Evolutionary conservation across 2,113 vertebrate species (phyloP), one percentile per base, ranked within the genome.

Genomic region (Cinclus mexicanus): DNA sequence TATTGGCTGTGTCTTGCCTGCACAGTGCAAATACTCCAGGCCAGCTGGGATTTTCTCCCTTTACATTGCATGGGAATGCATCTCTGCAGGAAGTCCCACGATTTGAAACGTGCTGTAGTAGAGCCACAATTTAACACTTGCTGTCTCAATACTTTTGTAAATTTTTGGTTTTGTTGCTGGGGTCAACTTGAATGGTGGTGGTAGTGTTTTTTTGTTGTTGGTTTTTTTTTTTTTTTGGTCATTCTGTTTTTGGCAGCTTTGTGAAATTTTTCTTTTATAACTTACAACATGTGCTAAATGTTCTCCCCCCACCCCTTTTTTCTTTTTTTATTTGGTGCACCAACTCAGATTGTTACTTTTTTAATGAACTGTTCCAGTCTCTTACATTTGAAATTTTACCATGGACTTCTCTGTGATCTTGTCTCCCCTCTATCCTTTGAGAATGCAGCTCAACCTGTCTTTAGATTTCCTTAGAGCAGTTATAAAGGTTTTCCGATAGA

Each of bases 121-220:
- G 24, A 60, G 46, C 22, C n/a, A 60, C 0, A 0, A 31, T 57
- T 69, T n/a, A 55, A 53, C 28, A 28, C 7, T 10, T 89, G 5
- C 37, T 83, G 46, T 83, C 42, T 72, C 8, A 50, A 6, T 42
- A 11, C 17, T 83, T 60, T 41, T 41, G 12, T 74, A 44, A 2
- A 9, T 29, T 71, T 18, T 44, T 61, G 19, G 2, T 24, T 60
- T 52, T 33, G 3, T 68, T 81, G 10, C 55, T 65, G 24, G 16
- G 19, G 5, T 56, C 33, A 42, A 1, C 29, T 21, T 64, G 15
- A 47, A 26, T 61, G 21, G 47, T 61, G 25, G 6, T 52, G 4
- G 8, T 53, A 6, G 6, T 12, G 41, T 28, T 44, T 25, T 6
- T 56, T 76, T 24, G n/a, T n/a, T n/a, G n/a, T 4, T 19, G 7